Percentiles rank a stretch among this genome's conserved stretches.
These are phyloP conservation scores for Etheostoma cragini DNA, from an alignment of 2,113 vertebrate genomes.

Conservation along the genomic window DNA sequence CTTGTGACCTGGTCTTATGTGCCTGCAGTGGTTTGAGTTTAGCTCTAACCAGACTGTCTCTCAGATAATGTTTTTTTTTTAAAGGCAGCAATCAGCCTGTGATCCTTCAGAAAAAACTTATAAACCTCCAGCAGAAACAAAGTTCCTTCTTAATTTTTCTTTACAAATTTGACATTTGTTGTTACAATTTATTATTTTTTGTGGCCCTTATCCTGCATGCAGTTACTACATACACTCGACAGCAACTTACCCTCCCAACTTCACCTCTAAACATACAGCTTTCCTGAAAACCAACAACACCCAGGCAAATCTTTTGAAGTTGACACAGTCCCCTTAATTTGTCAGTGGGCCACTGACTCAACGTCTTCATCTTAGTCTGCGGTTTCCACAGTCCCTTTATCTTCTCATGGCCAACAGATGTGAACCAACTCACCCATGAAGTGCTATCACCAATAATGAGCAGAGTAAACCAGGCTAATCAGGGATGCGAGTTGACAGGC, in stretches of 20 bases:
- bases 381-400: constrained; percentile 4
- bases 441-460: constrained; percentile 34
- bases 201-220: too few species aligned
- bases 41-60: too few species aligned
- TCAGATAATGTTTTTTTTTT: too few species aligned
- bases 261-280: not conserved
- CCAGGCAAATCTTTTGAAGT: constrained; percentile 5
- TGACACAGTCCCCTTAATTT: constrained; percentile 4
- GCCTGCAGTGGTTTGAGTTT: too few species aligned
- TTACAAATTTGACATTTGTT: too few species aligned
- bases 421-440: constrained; percentile 41
- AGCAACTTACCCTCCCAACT: not conserved
- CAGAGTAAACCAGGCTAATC: constrained; percentile 44
- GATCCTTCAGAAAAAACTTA: too few species aligned
- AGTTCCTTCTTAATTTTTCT: too few species aligned
- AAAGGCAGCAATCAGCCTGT: too few species aligned
- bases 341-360: constrained; percentile 11
- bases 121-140: too few species aligned
- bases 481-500: not conserved
- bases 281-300: not conserved
- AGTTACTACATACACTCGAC: not conserved
- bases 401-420: constrained; percentile 34
- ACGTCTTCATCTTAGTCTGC: constrained; percentile 5
- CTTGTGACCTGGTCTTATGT: too few species aligned
- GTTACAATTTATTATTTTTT: too few species aligned